Evolutionary conservation across 2,113 vertebrate genomes (phyloP), one percentile per base, ranked within the genome.

Genomic region (Pelobates fuscus): DNA sequence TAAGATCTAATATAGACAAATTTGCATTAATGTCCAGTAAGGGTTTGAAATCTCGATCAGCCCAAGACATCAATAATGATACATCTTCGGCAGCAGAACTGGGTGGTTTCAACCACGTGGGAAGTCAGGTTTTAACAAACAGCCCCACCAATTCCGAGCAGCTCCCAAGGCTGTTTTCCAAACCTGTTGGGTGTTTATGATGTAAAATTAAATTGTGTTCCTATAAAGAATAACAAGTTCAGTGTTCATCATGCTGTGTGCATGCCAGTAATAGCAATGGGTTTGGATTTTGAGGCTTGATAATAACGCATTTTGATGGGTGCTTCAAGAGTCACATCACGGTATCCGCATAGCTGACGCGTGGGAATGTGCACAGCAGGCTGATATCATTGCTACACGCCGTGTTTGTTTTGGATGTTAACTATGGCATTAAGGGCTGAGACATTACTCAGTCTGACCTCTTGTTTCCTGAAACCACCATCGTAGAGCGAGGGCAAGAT

Each of bases 401-500:
- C n/a, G 78, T 90, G 84, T 86, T 91, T 87, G 82, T 66, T 80
- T 88, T 87, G 89, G 84, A 81, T 67, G 80, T 15, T 0, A 30
- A 75, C 29, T 78, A 77, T 18, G 24, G 79, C 54, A 82, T 58
- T 12, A 23, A 60, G 66, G 78, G 76, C 52, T 75, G 62, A 78
- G 80, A 67, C 77, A 79, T 85, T 59, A 78, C 69, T 81, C 87
- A 77, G 67, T 71, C 77, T 86, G 88, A 86, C 88, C 89, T 89
- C 87, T 88, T 82, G 82, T 81, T 86, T 73, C 78, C 83, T 64
- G 20, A 91, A 84, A 58, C 80, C 0, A 57, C 78, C 72, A 81
- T 67, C 83, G 52, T 76, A 29, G 78, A 82, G 70, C 52, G 80
- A 74, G 79, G 52, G n/a, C 75, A 41, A 58, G 70, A 71, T 62